Evolutionary conservation across 1,140 invertebrate genomes (phyloP), one percentile per base, ranked within the genome.

Genomic region (Eumeta japonica): DNA sequence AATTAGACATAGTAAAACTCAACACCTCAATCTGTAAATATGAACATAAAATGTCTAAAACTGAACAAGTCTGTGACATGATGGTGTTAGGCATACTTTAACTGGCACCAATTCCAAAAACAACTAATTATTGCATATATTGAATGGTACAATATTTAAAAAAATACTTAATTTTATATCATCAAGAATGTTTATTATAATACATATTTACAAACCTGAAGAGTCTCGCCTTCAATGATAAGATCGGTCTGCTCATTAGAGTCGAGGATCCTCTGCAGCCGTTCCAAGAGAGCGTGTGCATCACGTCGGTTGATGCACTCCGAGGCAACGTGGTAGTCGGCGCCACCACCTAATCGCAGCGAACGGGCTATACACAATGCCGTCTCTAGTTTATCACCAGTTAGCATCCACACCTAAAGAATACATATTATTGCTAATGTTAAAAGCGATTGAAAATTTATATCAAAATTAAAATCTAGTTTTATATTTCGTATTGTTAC

Each of bases 321-420:
- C 53, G 84, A 86, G 56, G 90, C 95, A 37, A 87, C 81, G 16
- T 81, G 64, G 60, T 83, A 81, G 47, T 83, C 81, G 19, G 82
- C 85, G 15, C 87, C 83, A 0, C 92, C 89, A 28, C 97, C 92
- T 11, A 92, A 70, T 46, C 86, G 79, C 11, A 94, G 94, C 50
- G 93, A 97, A 65, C 98, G 97, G 1, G 97, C 96, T 58, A 99
- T 99, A 64, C 95, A 98, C 15, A 91, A 92, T 10, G 97, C 97
- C 1, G 97, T 99, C 78, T 99, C 97, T 34, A 98, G 63, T 75
- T 99, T 99, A 66, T 99, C 97, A 28, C 97, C 97, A 0, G 97
- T 99, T 42, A 99, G 77, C 97, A 99, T 99, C 97, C 97, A 99
- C 28, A 98, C 89, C 83, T 90, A 48, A 12, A 59, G 49, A 41